Evolutionary conservation across 2,888 invertebrate species (phyloP).

Genomic region (Uloborus plumipes): DNA sequence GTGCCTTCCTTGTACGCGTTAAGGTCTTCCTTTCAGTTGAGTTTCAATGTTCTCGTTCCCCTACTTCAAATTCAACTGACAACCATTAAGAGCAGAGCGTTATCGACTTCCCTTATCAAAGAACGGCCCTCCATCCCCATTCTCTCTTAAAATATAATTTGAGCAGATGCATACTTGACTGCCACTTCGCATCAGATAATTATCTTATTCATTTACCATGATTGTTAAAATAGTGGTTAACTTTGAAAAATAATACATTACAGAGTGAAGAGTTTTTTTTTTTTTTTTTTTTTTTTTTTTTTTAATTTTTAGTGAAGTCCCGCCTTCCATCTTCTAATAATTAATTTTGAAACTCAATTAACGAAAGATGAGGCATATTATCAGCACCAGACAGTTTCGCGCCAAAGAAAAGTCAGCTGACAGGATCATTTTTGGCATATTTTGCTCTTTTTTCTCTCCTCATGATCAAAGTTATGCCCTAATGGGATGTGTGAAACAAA

Average conservation of each 20-base stretch:
- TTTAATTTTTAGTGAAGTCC: conserved; percentile 4
- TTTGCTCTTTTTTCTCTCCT: too few species aligned
- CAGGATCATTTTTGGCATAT: too few species aligned
- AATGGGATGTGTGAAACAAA: too few species aligned
- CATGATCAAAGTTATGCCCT: too few species aligned
- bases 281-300: too few species aligned
- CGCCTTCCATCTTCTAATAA: conserved; percentile 9
- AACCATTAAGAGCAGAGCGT: conserved; percentile 13
- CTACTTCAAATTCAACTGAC: conserved; percentile 20
- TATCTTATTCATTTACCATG: conserved; percentile 24
- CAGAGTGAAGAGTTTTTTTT: background rate
- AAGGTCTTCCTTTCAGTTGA: too few species aligned
- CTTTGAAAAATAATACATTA: background rate
- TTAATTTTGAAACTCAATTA: conserved; percentile 39
- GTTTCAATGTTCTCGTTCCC: background rate
- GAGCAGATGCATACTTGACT: conserved; percentile 28
- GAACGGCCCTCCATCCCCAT: background rate
- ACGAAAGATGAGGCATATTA: conserved; percentile 23
- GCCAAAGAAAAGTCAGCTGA: background rate
- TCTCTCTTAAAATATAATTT: background rate
- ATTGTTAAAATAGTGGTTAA: conserved; percentile 1
- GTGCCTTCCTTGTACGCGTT: too few species aligned
- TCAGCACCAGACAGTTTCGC: conserved; percentile 11
- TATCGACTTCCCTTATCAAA: conserved; percentile 12
- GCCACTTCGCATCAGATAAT: conserved; percentile 26